Evolutionary conservation across 2,113 vertebrate genomes (phyloP).

Genomic region (Misgurnus mizolepis): DNA sequence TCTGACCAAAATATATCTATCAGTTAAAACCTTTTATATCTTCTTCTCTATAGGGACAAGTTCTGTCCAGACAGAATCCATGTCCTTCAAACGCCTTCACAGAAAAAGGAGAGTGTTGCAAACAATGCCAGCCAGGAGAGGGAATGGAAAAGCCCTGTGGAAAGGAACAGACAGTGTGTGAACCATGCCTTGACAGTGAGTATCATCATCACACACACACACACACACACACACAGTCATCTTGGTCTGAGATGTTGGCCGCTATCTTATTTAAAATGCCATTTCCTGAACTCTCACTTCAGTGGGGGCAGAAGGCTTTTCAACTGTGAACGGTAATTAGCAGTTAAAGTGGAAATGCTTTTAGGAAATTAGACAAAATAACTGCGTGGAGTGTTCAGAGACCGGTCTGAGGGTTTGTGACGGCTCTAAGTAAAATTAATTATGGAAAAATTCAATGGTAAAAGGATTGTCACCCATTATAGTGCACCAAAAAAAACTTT

Average conservation of each 20-base stretch:
- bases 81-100: constrained; percentile 79
- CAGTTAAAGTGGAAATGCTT: constrained; percentile 34
- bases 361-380: constrained; percentile 38
- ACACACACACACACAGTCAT: constrained; percentile 8
- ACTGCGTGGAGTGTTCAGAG: not conserved
- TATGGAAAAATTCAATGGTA: not conserved
- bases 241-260: not conserved
- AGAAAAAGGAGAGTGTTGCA: constrained; percentile 82
- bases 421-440: constrained; percentile 18
- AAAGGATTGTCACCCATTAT: not conserved
- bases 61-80: constrained; percentile 57
- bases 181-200: constrained; percentile 94
- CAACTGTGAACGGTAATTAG: constrained; percentile 37
- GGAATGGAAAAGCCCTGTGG: constrained; percentile 82
- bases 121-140: constrained; percentile 85
- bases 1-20: not conserved
- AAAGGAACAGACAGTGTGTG: constrained; percentile 82
- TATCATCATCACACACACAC: constrained; percentile 53
- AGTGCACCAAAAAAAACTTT: no score
- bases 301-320: constrained; percentile 18
- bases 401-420: constrained; percentile 8
- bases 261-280: constrained; percentile 36
- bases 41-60: constrained; percentile 60
- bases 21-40: not conserved
- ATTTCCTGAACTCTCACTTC: constrained; percentile 34